Evolutionary conservation across 2,113 vertebrate species (phyloP).

Genomic region (Cromileptes altivelis): DNA sequence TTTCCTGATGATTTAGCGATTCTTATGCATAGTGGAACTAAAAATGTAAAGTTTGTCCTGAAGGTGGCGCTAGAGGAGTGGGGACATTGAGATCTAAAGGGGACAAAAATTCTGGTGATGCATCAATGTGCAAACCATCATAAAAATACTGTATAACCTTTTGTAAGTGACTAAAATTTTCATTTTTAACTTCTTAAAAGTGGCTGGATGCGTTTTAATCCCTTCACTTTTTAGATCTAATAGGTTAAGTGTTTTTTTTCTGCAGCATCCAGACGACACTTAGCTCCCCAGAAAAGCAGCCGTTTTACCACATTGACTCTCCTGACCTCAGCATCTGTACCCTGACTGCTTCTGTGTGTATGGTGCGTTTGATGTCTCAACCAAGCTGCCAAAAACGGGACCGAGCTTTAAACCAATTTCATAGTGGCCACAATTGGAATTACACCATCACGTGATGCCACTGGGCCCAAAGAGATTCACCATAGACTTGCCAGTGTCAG

Average conservation of each 20-base stretch:
- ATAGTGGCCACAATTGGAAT: too few relatives aligned
- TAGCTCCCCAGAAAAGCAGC: background rate
- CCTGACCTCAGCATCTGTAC: too few relatives aligned
- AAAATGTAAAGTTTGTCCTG: background rate
- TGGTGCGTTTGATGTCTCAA: background rate
- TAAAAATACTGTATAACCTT: background rate
- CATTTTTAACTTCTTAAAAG: background rate
- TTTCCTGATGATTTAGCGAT: background rate
- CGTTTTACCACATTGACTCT: too few relatives aligned
- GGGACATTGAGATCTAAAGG: background rate
- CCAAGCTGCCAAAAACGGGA: too few relatives aligned
- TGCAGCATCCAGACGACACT: too few relatives aligned
- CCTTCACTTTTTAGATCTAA: too few relatives aligned
- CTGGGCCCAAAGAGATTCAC: too few relatives aligned
- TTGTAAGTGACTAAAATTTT: background rate
- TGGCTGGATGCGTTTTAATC: background rate
- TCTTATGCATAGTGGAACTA: background rate
- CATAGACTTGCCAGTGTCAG: too few relatives aligned
- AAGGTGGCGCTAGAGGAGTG: background rate
- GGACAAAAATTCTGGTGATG: background rate
- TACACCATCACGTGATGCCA: too few relatives aligned
- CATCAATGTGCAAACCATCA: background rate
- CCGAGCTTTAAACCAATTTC: too few relatives aligned
- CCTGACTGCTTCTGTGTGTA: too few relatives aligned
- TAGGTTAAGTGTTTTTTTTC: background rate